Percentiles rank a stretch among this genome's conserved stretches.
Evolutionary conservation across 2,888 invertebrate genomes (phyloP).

Genomic region (Galeruca laticollis): DNA sequence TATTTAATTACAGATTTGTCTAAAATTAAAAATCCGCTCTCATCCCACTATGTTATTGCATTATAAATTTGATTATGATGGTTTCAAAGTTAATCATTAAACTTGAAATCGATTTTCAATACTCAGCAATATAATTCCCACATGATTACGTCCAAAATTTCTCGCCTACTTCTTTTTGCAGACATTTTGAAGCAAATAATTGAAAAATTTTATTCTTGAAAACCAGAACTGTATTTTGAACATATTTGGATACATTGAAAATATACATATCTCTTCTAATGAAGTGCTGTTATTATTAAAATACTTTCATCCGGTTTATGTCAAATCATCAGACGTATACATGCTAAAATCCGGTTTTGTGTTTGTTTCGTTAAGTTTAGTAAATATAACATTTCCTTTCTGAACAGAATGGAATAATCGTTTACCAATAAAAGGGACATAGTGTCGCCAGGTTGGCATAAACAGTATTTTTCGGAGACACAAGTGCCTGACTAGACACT

Average conservation of each 20-base stretch:
- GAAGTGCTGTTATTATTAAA: conserved; percentile 14
- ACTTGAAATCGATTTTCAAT: no score
- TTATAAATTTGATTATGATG: no score
- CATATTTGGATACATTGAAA: no score
- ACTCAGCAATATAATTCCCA: no score
- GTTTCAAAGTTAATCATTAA: no score
- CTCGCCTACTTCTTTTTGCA: no score
- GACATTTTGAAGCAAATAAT: no score
- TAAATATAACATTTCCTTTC: conserved; percentile 32
- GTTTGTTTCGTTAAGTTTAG: conserved; percentile 29
- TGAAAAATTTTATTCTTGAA: neutral
- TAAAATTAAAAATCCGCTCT: no score
- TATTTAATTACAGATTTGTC: no score
- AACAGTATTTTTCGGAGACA: neutral
- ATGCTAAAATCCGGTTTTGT: conserved; percentile 32
- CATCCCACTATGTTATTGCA: no score
- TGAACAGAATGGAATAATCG: neutral
- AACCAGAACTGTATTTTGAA: no score
- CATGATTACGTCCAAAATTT: no score
- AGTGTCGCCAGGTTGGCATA: neutral
- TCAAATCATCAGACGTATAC: conserved; percentile 23
- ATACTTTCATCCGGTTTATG: conserved; percentile 22
- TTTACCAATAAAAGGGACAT: conserved; percentile 4
- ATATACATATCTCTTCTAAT: neutral
- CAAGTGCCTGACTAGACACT: neutral